Base-by-base conservation (phyloP, 1,140 invertebrate genomes). In the Camponotus pennsylvanicus region DNA sequence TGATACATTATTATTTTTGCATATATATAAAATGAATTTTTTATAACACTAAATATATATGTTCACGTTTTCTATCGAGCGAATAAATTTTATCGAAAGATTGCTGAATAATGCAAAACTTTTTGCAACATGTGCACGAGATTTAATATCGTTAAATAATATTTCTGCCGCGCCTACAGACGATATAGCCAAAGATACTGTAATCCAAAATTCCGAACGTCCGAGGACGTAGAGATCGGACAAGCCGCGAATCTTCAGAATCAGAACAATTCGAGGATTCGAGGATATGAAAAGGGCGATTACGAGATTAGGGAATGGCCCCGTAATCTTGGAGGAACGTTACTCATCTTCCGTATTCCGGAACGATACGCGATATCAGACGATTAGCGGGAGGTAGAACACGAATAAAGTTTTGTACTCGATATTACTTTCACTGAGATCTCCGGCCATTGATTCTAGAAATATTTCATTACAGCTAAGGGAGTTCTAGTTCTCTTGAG, bases 331-430 rank as follows among this genome's bases (percentile, higher is more conserved):
- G 21, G 4, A 80, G 78, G 78, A 80, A 80, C 78, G 37, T 80
- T 57, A 70, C 6, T 80, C 77, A 37, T 80, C 27, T 69, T 52
- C 76, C 77, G 67, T 59, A 49, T 61, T 83, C 7, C 40, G 42
- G 40, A 63, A 63, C 40, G 55, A 63, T 42, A 63, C n/a, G 27
- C 34, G 18, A n/a, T 67, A 69, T 37, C 55, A 37, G 42, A 84
- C 57, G n/a, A 76, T 76, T 27, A 55, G 32, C 70, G 70, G 59
- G 80, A 84, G 80, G 80, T 75, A 84, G 80, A 84, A 82, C 7
- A 42, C 37, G 80, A 83, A 73, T 40, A 49, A 57, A 75, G 75
- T 76, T 89, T 90, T 90, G 89, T 90, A 90, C 89, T 90, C 63
- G 76, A 89, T 40, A 67, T 80, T 67, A 87, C 64, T 89, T 57